Evolutionary conservation across 2,113 vertebrate species (phyloP), one percentile per base, ranked within the genome.

Genomic region (Jacana jacana): DNA sequence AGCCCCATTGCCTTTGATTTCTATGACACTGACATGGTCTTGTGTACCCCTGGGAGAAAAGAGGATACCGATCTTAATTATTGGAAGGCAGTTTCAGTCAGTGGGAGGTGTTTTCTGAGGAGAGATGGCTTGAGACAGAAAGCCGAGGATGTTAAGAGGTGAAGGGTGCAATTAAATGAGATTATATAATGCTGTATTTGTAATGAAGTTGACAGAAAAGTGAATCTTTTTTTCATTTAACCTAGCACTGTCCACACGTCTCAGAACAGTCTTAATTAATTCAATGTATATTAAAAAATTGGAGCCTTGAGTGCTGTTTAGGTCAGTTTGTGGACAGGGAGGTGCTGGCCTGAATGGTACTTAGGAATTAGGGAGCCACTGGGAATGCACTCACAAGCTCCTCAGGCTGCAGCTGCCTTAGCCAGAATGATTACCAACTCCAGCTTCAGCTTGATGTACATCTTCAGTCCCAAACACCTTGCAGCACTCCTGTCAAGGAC

Each of bases 1-100:
- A 95, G 77, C 65, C 73, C 93, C 81, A 27, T 86, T 93, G 84
- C 73, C 44, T 95, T 95, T 97, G 89, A 85, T 95, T 92, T 95
- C 83, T 81, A 1, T 71, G 86, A 68, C 76, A 84, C 22, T 20
- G 52, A 68, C 39, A 23, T 52, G 48, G 44, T 86, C 69, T 68
- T 57, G 15, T 46, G 44, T 60, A 65, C 65, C 24, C 9, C 33
- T 86, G 73, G 57, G 88, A 92, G 42, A 37, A 95, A 81, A 72
- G 54, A 78, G 48, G 73, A 69, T 88, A 79, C 44, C 1, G 3
- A 83, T 57, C 78, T 89, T 95, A 88, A 97, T 93, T 96, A 81
- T 66, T 0, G 2, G 23, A 63, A 85, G 46, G 69, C 10, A 23
- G 24, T 89, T 95, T 77, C 66, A 79, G 72, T 90, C 86, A 82